Evolutionary conservation across 2,797 vertebrate genomes (phyloP).

Genomic region (Hoplostethus mediterraneus): DNA sequence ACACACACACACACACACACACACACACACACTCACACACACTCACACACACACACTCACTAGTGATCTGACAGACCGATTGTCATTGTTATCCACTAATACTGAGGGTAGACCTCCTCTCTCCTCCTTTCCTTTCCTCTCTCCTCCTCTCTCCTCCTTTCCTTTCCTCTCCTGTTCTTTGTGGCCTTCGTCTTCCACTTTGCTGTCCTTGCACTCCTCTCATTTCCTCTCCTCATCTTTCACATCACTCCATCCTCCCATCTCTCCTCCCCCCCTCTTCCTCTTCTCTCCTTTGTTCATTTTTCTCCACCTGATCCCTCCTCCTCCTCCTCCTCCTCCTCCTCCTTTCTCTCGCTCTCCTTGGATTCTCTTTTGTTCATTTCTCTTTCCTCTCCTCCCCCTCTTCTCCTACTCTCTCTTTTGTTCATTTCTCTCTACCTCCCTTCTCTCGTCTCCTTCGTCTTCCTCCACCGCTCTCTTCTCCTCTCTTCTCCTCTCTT

Average conservation of each 20-base stretch:
- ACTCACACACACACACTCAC: not conserved
- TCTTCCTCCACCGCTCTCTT: not conserved
- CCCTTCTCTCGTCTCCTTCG: not conserved
- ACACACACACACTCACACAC: not conserved
- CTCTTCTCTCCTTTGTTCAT: not conserved
- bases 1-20: not conserved
- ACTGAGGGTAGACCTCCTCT: too few relatives aligned
- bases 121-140: not conserved
- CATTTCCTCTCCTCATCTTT: slow-evolving; percentile 14
- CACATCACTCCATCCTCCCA: slow-evolving; percentile 19
- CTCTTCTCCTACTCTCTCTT: not conserved
- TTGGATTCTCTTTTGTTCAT: not conserved
- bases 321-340: too few relatives aligned
- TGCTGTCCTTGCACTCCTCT: not conserved
- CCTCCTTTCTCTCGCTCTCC: not conserved
- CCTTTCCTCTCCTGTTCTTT: not conserved
- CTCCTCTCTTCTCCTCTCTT: not conserved
- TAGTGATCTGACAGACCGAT: not conserved
- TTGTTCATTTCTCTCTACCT: not conserved
- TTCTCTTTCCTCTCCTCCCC: not conserved
- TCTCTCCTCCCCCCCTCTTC: not conserved
- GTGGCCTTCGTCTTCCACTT: not conserved
- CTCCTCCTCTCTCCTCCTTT: not conserved
- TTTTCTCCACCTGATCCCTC: not conserved
- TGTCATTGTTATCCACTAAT: not conserved